Conservation (phyloP, 2,113 vertebrate genomes). For the Eurystomus gularis region DNA sequence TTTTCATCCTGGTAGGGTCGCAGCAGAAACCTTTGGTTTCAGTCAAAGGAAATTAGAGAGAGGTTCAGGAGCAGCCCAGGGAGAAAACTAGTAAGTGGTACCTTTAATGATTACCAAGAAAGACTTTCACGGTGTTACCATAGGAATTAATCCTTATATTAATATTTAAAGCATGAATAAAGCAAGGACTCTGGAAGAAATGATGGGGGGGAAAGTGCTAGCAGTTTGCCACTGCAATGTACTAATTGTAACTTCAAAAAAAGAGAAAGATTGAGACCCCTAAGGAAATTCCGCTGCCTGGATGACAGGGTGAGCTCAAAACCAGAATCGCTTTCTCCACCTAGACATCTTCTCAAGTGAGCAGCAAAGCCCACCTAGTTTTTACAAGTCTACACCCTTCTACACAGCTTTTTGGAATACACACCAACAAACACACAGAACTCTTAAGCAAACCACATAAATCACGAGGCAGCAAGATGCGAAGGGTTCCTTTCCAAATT, state of each 20-base stretch:
- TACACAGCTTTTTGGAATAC: neutral
- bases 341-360: neutral
- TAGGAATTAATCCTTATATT: conserved; percentile 52
- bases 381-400: neutral
- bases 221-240: neutral
- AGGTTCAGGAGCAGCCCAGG: neutral
- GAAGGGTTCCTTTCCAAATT: neutral
- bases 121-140: conserved; percentile 9
- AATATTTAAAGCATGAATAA: conserved; percentile 34
- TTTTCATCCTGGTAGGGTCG: neutral
- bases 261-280: neutral
- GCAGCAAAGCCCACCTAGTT: neutral
- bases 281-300: neutral
- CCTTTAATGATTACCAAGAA: conserved; percentile 16
- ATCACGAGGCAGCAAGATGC: rapidly evolving
- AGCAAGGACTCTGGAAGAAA: neutral
- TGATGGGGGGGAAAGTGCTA: neutral
- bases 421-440: neutral
- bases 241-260: neutral
- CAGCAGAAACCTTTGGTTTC: neutral
- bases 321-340: neutral
- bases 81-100: neutral
- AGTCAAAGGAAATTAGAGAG: conserved; percentile 1
- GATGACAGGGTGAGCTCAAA: neutral
- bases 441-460: neutral